Evolutionary conservation across 2,888 invertebrate genomes (phyloP).

Genomic region (Podabrus alpinus): DNA sequence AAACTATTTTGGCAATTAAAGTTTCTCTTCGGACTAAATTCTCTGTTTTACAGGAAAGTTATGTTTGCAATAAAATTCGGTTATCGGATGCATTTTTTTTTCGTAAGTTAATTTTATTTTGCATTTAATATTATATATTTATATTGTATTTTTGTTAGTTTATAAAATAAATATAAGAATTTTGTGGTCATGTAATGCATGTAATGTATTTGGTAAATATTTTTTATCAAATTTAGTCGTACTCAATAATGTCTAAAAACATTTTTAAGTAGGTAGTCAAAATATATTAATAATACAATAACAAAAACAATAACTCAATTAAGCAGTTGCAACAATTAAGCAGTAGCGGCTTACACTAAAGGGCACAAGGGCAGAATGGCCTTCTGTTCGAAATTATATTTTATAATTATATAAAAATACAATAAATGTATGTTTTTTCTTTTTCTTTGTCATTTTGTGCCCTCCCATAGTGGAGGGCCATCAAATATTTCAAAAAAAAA

Average conservation of each 20-base stretch:
- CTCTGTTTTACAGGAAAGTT: neutral
- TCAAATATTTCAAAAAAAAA: too few species aligned
- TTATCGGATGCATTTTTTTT: neutral
- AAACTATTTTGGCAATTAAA: neutral
- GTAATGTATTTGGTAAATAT: neutral
- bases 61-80: neutral
- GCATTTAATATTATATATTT: neutral
- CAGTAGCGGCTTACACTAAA: too few species aligned
- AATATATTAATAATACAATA: neutral
- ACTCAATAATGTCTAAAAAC: neutral
- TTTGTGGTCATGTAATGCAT: too few species aligned
- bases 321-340: too few species aligned
- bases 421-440: too few species aligned
- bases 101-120: neutral
- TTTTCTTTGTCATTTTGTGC: too few species aligned
- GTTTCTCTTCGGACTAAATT: neutral
- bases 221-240: neutral
- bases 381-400: too few species aligned
- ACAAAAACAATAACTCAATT: neutral
- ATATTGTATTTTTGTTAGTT: neutral
- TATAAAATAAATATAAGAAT: neutral
- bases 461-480: too few species aligned
- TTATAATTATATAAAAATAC: too few species aligned
- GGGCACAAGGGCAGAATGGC: too few species aligned
- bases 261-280: neutral